Conservation (phyloP, 1,140 invertebrate genomes). For the Hetaerina americana region DNA sequence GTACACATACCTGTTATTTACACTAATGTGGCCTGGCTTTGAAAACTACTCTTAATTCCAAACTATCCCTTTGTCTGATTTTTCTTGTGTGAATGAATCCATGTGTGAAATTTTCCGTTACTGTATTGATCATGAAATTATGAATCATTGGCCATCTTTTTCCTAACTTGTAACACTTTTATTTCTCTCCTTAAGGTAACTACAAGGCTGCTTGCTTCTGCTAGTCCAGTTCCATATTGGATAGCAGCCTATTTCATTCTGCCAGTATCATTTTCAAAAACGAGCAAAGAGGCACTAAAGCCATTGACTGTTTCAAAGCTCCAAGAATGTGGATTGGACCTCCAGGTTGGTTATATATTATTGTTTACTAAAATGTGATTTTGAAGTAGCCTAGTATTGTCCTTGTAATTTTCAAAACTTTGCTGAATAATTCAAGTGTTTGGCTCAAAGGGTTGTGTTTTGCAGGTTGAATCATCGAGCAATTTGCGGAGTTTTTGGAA, state of each 20-base stretch:
- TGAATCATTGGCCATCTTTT: too few species aligned
- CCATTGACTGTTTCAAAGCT: neutral
- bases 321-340: neutral
- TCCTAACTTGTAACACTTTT: too few species aligned
- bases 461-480: neutral
- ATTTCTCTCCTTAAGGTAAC: neutral
- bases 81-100: too few species aligned
- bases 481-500: neutral
- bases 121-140: too few species aligned
- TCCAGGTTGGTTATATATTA: neutral
- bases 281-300: neutral
- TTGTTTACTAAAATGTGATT: neutral
- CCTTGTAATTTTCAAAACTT: neutral
- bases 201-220: neutral
- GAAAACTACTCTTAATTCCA: too few species aligned
- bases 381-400: neutral
- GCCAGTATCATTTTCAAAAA: neutral
- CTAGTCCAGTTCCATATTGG: neutral
- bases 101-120: too few species aligned
- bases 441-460: neutral
- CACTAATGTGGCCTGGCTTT: too few species aligned
- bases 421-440: neutral
- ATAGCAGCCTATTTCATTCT: neutral
- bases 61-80: too few species aligned
- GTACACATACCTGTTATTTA: too few species aligned